Base-by-base conservation (phyloP, 2,888 invertebrate species). In the Atherix ibis region DNA sequence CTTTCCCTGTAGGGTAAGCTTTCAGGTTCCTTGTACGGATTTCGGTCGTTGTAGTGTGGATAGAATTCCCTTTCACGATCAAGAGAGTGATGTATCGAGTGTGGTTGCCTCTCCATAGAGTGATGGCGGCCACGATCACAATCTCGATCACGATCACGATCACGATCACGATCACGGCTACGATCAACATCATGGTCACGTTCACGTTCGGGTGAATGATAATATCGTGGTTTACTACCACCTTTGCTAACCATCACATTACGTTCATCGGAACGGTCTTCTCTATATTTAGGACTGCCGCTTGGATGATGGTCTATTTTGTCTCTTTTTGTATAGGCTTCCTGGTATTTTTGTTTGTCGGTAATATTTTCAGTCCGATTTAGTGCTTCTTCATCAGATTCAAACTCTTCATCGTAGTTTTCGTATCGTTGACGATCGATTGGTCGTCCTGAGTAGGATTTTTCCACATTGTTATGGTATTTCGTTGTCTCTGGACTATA, bases 1-100 rank as follows among this genome's bases (percentile, higher is more conserved):
- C 58, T 60, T 37, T 61, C 55, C 16, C 59, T 56, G 36, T 61
- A 61, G 14, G 62, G 62, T 38, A 59, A 49, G 40, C 56, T 62
- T 42, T 60, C 56, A 1, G 58, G 54, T 40, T 61, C 60, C 13
- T 56, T 52, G 35, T 61, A 61, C 3, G 62, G 61, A 49, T 61
- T 62, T 6, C 59, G 53, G 30, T 58, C 56, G 28, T 48, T 46
- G 39, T 49, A 49, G 15, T 50, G 47, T 2, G 54, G 52, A 30
- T 40, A 45, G 12, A 48, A 47, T 4, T 53, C 52, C 19, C 19
- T 18, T 24, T 25, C 18, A 8, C 18, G 26, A 22, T 32, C 16
- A n/a, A n/a, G n/a, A n/a, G n/a, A n/a, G n/a, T n/a, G n/a, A n/a
- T n/a, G n/a, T n/a, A n/a, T n/a, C n/a, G n/a, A n/a, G n/a, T n/a